A percentile compares a stretch with the other conserved stretches of the same genome.
Conservation (phyloP, 2,797 vertebrate genomes). For the Rhinophrynus dorsalis region DNA sequence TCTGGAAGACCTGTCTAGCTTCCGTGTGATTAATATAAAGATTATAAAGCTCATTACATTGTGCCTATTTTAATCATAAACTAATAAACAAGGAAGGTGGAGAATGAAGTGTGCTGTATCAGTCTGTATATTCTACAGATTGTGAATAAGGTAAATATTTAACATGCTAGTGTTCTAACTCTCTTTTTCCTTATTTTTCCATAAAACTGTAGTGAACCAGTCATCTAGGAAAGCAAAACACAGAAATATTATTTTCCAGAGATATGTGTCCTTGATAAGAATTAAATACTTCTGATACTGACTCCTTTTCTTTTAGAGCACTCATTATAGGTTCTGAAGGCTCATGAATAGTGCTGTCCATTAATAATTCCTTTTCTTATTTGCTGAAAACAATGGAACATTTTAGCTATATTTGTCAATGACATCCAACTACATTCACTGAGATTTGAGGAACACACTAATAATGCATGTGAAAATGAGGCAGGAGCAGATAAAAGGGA, state of each 20-base stretch:
- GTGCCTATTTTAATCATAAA: background rate
- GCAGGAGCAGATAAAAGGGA: conserved; percentile 10
- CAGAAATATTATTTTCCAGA: conserved; percentile 2
- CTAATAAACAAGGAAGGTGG: background rate
- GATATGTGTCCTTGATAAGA: background rate
- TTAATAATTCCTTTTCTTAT: conserved; percentile 21
- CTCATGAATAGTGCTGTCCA: conserved; percentile 15
- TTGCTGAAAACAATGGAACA: too few relatives aligned
- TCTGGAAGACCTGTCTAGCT: too few relatives aligned
- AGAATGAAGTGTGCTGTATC: background rate
- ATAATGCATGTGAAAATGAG: conserved; percentile 15
- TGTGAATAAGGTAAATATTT: too few relatives aligned
- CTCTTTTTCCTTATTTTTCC: too few relatives aligned
- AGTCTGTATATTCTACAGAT: background rate
- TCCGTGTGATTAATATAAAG: conserved; percentile 3
- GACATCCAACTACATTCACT: too few relatives aligned
- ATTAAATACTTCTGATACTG: conserved; percentile 8
- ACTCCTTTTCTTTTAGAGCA: background rate
- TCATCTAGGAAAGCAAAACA: background rate
- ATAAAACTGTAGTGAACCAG: too few relatives aligned
- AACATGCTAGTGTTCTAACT: too few relatives aligned
- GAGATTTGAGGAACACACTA: conserved; percentile 18
- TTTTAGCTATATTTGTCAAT: too few relatives aligned
- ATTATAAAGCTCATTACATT: background rate
- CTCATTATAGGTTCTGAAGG: background rate